Percentiles rank a stretch among this genome's conserved stretches.
phyloP scores from a whole-genome alignment of 2,888 invertebrate species.

The Thereva nobilitata region DNA sequence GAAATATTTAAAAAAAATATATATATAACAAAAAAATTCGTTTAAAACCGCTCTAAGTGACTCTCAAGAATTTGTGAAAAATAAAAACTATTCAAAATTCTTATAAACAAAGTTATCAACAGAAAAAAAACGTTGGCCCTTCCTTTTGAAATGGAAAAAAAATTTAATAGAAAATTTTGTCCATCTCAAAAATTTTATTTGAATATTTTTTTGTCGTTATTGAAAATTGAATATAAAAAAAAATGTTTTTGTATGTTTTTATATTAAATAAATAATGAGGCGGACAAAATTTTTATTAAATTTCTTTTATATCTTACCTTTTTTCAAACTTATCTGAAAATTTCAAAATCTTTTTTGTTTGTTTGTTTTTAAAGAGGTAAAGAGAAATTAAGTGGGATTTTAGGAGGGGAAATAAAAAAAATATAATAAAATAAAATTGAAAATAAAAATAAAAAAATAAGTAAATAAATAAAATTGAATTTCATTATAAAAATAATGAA shows the following conservation, averaged over 20 bases:
- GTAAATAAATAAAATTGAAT: constrained; percentile 7
- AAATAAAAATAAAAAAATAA: constrained; percentile 39
- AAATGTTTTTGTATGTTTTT: too few species aligned
- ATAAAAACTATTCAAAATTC: constrained; percentile 16
- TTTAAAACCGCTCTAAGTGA: constrained; percentile 3
- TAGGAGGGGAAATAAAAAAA: constrained; percentile 36
- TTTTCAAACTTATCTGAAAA: constrained; percentile 35
- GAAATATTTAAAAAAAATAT: neutral
- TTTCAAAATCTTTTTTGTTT: neutral
- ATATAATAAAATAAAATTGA: constrained; percentile 46
- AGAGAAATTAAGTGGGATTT: constrained; percentile 26
- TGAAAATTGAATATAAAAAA: too few species aligned
- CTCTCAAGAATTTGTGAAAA: neutral
- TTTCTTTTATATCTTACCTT: neutral
- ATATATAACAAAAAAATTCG: constrained; percentile 15
- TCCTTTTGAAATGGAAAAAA: constrained; percentile 34
- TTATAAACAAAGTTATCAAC: constrained; percentile 1
- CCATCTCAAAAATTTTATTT: too few species aligned
- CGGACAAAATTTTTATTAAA: too few species aligned
- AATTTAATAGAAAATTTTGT: neutral
- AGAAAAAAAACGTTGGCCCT: constrained; percentile 40
- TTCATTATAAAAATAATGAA: constrained; percentile 43
- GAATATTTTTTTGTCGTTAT: too few species aligned
- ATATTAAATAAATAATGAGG: too few species aligned
- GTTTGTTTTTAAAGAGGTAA: constrained; percentile 33